These are phyloP conservation scores for Melanogrammus aeglefinus DNA, from an alignment of 2,797 vertebrate genomes.

Conservation along the genomic window DNA sequence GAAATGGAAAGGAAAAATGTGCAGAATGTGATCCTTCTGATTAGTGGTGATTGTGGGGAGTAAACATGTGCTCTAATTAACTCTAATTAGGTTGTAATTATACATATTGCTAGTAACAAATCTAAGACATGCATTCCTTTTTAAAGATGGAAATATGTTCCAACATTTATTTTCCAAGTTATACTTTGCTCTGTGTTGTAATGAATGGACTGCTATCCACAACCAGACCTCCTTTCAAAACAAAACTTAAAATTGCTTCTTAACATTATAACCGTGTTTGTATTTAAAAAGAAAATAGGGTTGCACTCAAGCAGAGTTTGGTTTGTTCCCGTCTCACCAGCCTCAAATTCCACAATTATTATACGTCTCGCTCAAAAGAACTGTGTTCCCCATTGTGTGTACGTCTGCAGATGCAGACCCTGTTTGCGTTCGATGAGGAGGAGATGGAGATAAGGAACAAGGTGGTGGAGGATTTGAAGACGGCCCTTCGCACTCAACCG, in stretches of 20 bases:
- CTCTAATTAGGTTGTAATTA: slow-evolving; percentile 30
- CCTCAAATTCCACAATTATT: background rate
- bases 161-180: slow-evolving; percentile 2
- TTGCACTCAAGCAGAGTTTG: background rate
- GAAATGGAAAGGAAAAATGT: slow-evolving; percentile 15
- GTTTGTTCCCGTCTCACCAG: background rate
- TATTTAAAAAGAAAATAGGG: slow-evolving; percentile 19
- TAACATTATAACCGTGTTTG: background rate
- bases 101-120: slow-evolving; percentile 16
- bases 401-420: slow-evolving; percentile 87
- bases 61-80: slow-evolving; percentile 26
- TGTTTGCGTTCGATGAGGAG: slow-evolving; percentile 93
- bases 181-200: slow-evolving; percentile 18
- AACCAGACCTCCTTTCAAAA: slow-evolving; percentile 2
- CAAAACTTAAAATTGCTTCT: background rate
- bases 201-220: background rate
- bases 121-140: slow-evolving; percentile 14
- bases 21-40: slow-evolving; percentile 16
- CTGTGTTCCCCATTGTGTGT: background rate
- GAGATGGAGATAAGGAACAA: slow-evolving; percentile 97
- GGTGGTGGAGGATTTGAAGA: slow-evolving; percentile 96
- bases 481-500: slow-evolving; percentile 93
- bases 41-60: slow-evolving; percentile 20
- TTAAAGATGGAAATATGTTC: slow-evolving; percentile 5
- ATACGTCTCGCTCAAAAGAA: background rate